These are phyloP conservation scores for Sylvicapra grimmia DNA, from an alignment of 2,113 vertebrate species.

Conservation along the genomic window DNA sequence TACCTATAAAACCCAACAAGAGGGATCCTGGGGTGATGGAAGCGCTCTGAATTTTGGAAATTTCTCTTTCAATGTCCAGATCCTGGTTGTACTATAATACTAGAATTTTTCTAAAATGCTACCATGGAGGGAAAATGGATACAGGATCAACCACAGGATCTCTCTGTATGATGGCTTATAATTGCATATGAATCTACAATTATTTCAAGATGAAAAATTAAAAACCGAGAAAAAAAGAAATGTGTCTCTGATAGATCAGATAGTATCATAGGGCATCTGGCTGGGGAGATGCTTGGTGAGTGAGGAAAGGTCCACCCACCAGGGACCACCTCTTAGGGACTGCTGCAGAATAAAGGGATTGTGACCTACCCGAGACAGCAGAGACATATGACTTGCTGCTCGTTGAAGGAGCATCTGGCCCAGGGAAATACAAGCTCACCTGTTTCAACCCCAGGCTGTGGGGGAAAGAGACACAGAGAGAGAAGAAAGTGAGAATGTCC, in stretches of 20 bases:
- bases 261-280: no score
- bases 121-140: accelerated
- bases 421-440: background rate
- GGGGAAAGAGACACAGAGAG: background rate
- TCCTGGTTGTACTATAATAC: no score
- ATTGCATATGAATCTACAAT: background rate
- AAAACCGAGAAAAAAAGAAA: background rate
- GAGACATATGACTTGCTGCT: no score
- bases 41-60: background rate
- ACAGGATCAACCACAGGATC: background rate
- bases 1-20: background rate
- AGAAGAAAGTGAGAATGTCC: background rate
- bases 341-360: background rate
- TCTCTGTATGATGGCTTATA: background rate
- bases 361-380: no score
- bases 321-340: background rate
- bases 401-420: accelerated
- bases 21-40: background rate
- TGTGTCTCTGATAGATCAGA: background rate
- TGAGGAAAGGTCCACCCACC: background rate
- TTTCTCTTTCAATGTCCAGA: background rate
- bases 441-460: no score
- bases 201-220: background rate
- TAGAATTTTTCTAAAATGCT: background rate
- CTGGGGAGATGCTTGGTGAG: background rate